Conservation (phyloP, 2,113 vertebrate genomes). For the Zeus faber region DNA sequence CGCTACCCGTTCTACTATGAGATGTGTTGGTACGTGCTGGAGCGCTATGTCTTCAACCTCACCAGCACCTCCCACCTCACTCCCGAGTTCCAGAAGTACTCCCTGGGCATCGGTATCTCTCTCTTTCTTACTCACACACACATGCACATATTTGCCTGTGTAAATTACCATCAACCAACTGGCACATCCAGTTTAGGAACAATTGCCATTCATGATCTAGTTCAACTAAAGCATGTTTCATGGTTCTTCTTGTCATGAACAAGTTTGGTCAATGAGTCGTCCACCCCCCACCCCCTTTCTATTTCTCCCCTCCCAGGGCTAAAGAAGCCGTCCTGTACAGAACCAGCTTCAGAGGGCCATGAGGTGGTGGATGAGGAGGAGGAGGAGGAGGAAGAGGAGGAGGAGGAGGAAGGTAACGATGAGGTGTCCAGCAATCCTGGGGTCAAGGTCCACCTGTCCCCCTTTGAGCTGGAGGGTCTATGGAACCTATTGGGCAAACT, state of each 20-base stretch:
- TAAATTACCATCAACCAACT: too few relatives aligned
- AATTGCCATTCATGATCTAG: too few relatives aligned
- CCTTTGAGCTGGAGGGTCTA: constrained; percentile 91
- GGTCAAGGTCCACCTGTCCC: constrained; percentile 76
- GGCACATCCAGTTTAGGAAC: too few relatives aligned
- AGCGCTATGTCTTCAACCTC: constrained; percentile 92
- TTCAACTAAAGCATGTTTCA: too few relatives aligned
- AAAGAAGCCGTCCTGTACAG: constrained; percentile 38
- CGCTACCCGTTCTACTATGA: constrained; percentile 97
- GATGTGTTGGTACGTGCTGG: constrained; percentile 98
- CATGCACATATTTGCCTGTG: too few relatives aligned
- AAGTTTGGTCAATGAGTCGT: too few relatives aligned
- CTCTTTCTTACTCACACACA: constrained; percentile 55
- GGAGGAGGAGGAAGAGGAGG: constrained; percentile 35
- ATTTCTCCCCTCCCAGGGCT: constrained; percentile 52
- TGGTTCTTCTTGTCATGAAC: too few relatives aligned
- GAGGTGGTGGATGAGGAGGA: constrained; percentile 21
- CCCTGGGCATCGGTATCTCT: constrained; percentile 86
- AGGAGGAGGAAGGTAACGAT: constrained; percentile 21
- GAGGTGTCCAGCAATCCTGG: constrained; percentile 32
- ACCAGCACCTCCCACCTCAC: constrained; percentile 91
- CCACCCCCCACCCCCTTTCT: too few relatives aligned
- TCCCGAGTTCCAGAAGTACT: constrained; percentile 94
- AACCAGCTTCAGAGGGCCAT: constrained; percentile 37
- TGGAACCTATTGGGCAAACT: constrained; percentile 91